Evolutionary conservation across 2,888 invertebrate species (phyloP).

Genomic region (Eilema griseolum): DNA sequence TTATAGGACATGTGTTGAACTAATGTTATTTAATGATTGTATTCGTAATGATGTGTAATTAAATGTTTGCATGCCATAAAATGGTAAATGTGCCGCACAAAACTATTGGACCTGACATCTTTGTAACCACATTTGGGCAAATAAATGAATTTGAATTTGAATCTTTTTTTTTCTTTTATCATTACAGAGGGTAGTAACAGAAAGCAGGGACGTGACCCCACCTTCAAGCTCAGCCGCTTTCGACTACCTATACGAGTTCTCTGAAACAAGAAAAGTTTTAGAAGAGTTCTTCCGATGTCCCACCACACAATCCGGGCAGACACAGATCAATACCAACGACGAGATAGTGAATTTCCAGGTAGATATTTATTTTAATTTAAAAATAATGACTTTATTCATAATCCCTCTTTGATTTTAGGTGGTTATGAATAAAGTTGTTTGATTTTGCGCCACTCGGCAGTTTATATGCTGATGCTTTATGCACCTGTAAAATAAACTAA

Average conservation of each 20-base stretch:
- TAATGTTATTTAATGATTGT: too few species aligned
- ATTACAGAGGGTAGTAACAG: constrained; percentile 81
- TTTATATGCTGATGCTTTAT: not conserved
- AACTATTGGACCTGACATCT: too few species aligned
- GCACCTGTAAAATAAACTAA: not conserved
- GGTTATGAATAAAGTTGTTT: not conserved
- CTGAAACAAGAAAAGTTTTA: constrained; percentile 96
- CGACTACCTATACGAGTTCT: constrained; percentile 96
- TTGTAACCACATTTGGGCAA: too few species aligned
- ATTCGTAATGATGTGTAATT: too few species aligned
- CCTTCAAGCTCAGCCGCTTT: constrained; percentile 88
- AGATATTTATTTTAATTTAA: constrained; percentile 19
- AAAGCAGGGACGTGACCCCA: constrained; percentile 80
- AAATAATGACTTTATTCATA: not conserved
- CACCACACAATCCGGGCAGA: constrained; percentile 82
- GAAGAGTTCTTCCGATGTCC: constrained; percentile 97
- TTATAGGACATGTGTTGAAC: too few species aligned
- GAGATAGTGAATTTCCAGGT: constrained; percentile 84
- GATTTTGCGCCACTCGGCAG: not conserved
- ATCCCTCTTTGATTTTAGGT: not conserved
- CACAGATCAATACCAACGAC: constrained; percentile 67
- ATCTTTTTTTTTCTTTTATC: not conserved
- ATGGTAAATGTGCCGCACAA: too few species aligned
- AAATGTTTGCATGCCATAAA: too few species aligned
- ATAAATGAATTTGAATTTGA: too few species aligned